Evolutionary conservation across 2,797 vertebrate species (phyloP), one percentile per base, ranked within the genome.

Genomic region (Gallinago stenura): DNA sequence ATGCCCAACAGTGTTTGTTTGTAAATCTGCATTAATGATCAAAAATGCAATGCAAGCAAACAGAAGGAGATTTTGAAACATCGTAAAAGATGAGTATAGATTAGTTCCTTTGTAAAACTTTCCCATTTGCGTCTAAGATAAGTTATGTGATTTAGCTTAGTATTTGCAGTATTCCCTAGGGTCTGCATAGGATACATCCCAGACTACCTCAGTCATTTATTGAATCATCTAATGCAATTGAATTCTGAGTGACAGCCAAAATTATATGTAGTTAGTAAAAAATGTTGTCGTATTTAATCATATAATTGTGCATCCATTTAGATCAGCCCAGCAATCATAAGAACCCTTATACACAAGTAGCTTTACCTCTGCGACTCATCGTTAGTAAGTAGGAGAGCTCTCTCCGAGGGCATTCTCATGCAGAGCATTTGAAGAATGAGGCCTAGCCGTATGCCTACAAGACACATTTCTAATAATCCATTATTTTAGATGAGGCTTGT

Each of bases 251-350:
- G 96, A 93, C 94, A 96, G 94, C 11, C 58, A 71, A 78, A 95
- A 96, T 96, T 87, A 90, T 54, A 81, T 25, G 83, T 70, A 96
- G 91, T 91, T 97, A 96, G 72, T 83, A 91, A 95, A 95, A 96
- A 92, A 88, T 50, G 83, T 93, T 94, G 80, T 82, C 90, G 66
- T 88, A 91, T 92, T 93, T 95, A 96, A 95, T 95, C 82, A 96
- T 88, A 75, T 95, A 95, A 96, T 95, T 96, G 76, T 91, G 91
- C 95, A 95, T 79, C 89, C 89, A 96, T 95, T 95, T 94, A 94
- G 62, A 85, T 94, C 66, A 92, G 79, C 82, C 91, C 85, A 95
- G 91, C 66, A 96, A 62, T 91, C 82, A 89, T 31, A 83, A 91
- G 94, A 94, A 89, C 95, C 46, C 94, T 95, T 79, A 87, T 41